A percentile compares a stretch with the other conserved stretches of the same genome.
These are phyloP conservation scores for Ceuthmochares aereus DNA, from an alignment of 2,113 vertebrate species.

Conservation along the genomic window DNA sequence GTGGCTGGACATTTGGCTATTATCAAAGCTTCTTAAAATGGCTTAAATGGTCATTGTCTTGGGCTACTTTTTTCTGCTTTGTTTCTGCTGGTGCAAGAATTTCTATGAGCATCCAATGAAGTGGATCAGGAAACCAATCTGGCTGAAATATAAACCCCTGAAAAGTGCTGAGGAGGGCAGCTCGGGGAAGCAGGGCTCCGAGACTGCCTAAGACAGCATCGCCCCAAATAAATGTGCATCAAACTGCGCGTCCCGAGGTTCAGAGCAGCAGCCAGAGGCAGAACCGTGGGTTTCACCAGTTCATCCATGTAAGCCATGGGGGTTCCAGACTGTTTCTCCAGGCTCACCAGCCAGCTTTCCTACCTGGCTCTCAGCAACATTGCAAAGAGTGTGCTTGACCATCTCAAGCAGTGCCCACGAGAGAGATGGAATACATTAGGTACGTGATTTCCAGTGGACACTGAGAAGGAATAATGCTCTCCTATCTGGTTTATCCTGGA, in stretches of 20 bases:
- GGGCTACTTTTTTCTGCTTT: background rate
- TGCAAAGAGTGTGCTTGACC: background rate
- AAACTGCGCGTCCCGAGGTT: background rate
- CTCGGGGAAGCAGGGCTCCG: constrained; percentile 19
- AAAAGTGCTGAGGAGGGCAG: constrained; percentile 41
- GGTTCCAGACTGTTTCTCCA: background rate
- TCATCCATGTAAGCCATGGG: background rate
- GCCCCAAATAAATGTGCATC: constrained; percentile 6
- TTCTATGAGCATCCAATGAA: constrained; percentile 30
- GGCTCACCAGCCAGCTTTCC: background rate
- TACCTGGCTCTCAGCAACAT: background rate
- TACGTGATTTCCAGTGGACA: constrained; percentile 49
- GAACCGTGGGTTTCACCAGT: background rate
- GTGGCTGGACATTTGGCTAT: background rate
- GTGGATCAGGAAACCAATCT: constrained; percentile 42
- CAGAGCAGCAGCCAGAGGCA: background rate
- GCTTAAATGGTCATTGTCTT: background rate
- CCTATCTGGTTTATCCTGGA: constrained; percentile 2
- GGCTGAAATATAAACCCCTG: constrained; percentile 28
- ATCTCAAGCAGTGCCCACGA: background rate
- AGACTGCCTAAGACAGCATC: background rate
- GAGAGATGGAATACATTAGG: constrained; percentile 8
- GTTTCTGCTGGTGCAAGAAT: constrained; percentile 47
- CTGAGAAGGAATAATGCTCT: constrained; percentile 28
- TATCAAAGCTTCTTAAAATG: background rate